Evolutionary conservation across 1,140 invertebrate species (phyloP).

Genomic region (Cherax destructor): DNA sequence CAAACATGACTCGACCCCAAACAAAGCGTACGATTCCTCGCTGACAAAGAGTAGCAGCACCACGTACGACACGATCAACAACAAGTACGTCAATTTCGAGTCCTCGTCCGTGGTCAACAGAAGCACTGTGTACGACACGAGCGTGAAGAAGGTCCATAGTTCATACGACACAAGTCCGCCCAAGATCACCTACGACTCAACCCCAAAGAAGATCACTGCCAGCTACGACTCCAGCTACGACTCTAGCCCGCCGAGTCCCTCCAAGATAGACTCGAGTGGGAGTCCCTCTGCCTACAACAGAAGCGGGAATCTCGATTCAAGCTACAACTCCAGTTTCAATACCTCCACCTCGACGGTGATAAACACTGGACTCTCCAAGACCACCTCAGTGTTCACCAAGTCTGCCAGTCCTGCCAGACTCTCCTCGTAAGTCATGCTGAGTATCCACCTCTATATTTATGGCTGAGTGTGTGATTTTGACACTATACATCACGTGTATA

Average conservation of each 20-base stretch:
- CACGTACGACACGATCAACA: constrained; percentile 48
- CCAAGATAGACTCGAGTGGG: constrained; percentile 10
- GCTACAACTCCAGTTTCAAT: constrained; percentile 60
- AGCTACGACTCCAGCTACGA: constrained; percentile 24
- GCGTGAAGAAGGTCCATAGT: constrained; percentile 20
- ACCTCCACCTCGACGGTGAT: constrained; percentile 62
- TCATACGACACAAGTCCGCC: constrained; percentile 35
- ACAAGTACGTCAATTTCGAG: constrained; percentile 52
- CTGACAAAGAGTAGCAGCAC: constrained; percentile 37
- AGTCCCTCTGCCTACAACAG: constrained; percentile 22
- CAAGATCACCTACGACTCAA: constrained; percentile 28
- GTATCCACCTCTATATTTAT: neutral
- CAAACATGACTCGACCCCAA: constrained; percentile 4
- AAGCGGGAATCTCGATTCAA: constrained; percentile 34
- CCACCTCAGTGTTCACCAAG: constrained; percentile 40
- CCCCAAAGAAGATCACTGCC: constrained; percentile 36
- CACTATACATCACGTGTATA: no score
- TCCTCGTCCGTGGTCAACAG: constrained; percentile 38
- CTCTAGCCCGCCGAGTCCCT: constrained; percentile 36
- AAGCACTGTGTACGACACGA: constrained; percentile 50
- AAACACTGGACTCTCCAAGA: constrained; percentile 46
- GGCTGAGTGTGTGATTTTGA: no score
- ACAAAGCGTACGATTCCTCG: constrained; percentile 21
- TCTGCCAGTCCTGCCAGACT: constrained; percentile 52
- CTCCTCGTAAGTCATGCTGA: constrained; percentile 41